Evolutionary conservation across 2,797 vertebrate species (phyloP), one percentile per base, ranked within the genome.

Genomic region (Yasuhikotakia modesta): DNA sequence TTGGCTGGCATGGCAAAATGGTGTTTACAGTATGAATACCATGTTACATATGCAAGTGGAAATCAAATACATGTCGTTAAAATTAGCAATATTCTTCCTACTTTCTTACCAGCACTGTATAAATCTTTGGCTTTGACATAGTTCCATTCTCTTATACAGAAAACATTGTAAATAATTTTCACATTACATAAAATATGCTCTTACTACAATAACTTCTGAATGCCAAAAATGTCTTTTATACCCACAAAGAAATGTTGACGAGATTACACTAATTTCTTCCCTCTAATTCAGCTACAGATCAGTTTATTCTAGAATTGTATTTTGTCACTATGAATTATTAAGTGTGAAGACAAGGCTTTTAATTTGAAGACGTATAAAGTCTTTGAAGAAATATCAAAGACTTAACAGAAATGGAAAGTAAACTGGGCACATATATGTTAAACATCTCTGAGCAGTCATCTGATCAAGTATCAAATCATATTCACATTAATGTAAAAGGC

Each of bases 71-170:
- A 64, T n/a, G 13, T 50, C 5, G n/a, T 70, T 74, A 55, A 32
- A 52, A 21, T 64, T 60, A 43, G 39, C 48, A 53, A 61, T 50
- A 14, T 12, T 21, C n/a, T 50, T 10, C n/a, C 63, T 12, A 69
- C n/a, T 53, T 11, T 46, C 52, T 19, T 2, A 63, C 70, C 75
- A 71, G 39, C 77, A 50, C 16, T 57, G 52, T 67, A 55, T 68
- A 78, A 24, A 65, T 50, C 35, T 75, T 80, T 80, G 78, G 60
- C 68, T 43, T 75, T 63, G 24, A 73, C 67, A 79, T 30, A 1
- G 12, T 50, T 79, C 60, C 21, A 39, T 48, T 73, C 39, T 60
- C 14, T 7, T 63, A 52, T 13, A 8, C 21, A 27, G 43, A 32
- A 43, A 73, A 55, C 50, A 81, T 71, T 71, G 32, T 45, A 16